Evolutionary conservation across 2,888 invertebrate species (phyloP), one percentile per base, ranked within the genome.

Genomic region (Unio delphinus): DNA sequence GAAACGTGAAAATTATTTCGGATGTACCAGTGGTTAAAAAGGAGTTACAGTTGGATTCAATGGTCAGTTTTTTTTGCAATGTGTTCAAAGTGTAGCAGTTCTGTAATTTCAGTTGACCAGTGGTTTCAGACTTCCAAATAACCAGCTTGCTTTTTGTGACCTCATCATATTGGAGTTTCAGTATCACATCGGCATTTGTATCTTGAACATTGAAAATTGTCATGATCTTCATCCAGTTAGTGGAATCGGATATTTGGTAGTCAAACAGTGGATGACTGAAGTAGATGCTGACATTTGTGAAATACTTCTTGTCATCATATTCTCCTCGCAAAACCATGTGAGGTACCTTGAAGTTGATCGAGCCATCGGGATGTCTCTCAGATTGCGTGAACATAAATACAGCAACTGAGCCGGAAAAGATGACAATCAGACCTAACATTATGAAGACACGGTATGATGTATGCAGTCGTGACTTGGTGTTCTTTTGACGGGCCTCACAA

Each of bases 361-460:
- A 69, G 3, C 83, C 84, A 61, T 80, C 72, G n/a, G 70, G 59
- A n/a, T 76, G 79, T n/a, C 82, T 70, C 62, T 82, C 80, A 23
- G 82, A 82, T 62, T 86, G 83, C 1, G 85, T 85, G 65, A 86
- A 82, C 59, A 84, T 62, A 70, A 84, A 87, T 30, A 86, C 77
- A 4, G 80, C 68, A 7, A 79, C 73, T 45, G 85, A 79, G 20
- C 81, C 78, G 18, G 68, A 74, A 11, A 82, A 75, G 60, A 83
- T 82, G 2, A 82, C 20, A 28, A 84, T 58, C 17, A 84, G 76
- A 8, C 85, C 86, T 23, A 82, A 18, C 79, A 86, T 80, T 20
- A 85, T 83, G 60, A 83, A 77, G 8, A 76, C 75, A 8, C 83
- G 74, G 61, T 79, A 82, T 23, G 78, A 72, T 34, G 84, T 80